Base-by-base conservation (phyloP, 1,140 invertebrate genomes). In the Drusus annulatus region DNA sequence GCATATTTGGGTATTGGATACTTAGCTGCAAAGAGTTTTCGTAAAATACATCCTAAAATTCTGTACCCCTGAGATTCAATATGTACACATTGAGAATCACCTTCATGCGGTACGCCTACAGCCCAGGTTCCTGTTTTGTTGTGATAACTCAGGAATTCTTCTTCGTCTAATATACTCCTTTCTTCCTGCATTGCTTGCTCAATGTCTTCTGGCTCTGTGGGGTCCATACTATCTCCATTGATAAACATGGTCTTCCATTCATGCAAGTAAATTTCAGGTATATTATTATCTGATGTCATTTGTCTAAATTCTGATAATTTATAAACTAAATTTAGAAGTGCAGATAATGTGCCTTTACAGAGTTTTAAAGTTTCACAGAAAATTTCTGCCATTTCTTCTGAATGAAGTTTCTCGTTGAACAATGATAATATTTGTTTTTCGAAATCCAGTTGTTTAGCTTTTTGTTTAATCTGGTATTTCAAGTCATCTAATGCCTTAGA, bases 11-110 rank as follows among this genome's bases (percentile, higher is more conserved):
- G 87, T 74, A 87, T 86, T 2, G 91, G 90, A 85, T 92, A 91
- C 81, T 92, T 91, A 10, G 89, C 86, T 81, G 89, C 85, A 23
- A 93, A 84, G 10, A 93, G 85, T 16, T 88, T 89, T 83, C 92
- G 90, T 13, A 93, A 90, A 10, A 92, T 85, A 83, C 91, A 89
- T 0, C 91, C 91, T 45, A 92, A 84, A 51, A 92, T 87, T 50
- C 86, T 85, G 13, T 83, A 81, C 31, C 91, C 91, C 80, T 88
- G 85, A 79, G 86, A 84, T 86, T 89, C 88, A 81, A 85, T 85
- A 82, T 87, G 87, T 80, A 85, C 85, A 76, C 88, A 87, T 80
- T 88, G 87, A 19, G 86, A 85, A 74, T 89, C 85, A 84, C 86
- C 89, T 84, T 89, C 88, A 16, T 87, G 85, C 80, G 89, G 84